Evolutionary conservation across 2,888 invertebrate genomes (phyloP).

Genomic region (Heliconius charithonia): DNA sequence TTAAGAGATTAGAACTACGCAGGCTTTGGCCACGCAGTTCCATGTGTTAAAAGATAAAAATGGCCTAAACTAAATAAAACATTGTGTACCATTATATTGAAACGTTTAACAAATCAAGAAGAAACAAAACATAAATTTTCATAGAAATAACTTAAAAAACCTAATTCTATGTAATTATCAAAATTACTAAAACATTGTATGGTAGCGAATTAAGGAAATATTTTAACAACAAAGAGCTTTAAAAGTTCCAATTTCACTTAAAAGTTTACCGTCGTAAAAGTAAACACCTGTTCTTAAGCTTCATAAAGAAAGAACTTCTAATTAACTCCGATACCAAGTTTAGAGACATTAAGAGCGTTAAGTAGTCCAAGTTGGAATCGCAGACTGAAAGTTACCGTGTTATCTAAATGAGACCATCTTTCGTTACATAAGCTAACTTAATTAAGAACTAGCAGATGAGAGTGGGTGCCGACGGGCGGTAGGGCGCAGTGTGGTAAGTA

Average conservation of each 20-base stretch:
- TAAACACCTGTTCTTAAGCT: constrained; percentile 50
- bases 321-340: constrained; percentile 59
- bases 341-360: constrained; percentile 61
- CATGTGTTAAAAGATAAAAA: too few species aligned
- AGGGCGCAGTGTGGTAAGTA: constrained; percentile 61
- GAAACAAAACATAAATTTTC: too few species aligned
- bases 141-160: too few species aligned
- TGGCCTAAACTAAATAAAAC: too few species aligned
- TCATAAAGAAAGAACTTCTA: constrained; percentile 67
- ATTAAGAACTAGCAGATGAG: constrained; percentile 84
- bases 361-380: constrained; percentile 73
- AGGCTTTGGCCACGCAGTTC: too few species aligned
- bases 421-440: constrained; percentile 85
- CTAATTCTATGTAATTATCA: too few species aligned
- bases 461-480: constrained; percentile 79
- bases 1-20: too few species aligned
- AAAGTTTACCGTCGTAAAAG: constrained; percentile 52
- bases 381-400: constrained; percentile 80
- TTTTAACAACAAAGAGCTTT: constrained; percentile 21
- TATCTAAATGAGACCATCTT: constrained; percentile 85
- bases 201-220: neutral
- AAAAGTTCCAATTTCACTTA: constrained; percentile 49
- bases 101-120: too few species aligned
- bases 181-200: too few species aligned
- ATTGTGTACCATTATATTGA: too few species aligned